Base-by-base conservation (phyloP, 2,888 invertebrate genomes). In the Pollenia angustigena region DNA sequence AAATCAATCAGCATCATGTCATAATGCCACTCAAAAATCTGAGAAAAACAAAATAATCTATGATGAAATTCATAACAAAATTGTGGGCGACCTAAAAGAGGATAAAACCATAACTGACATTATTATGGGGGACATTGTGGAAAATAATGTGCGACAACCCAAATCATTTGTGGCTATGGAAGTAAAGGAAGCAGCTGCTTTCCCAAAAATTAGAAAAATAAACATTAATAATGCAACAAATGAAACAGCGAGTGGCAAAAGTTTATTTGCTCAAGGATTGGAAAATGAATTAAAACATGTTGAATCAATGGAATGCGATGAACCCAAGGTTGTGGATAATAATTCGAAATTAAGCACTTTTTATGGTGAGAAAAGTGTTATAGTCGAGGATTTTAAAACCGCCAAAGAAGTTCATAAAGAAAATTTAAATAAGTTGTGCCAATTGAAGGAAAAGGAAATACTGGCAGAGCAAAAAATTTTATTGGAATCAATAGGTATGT, bases 361-460 rank as follows among this genome's bases (percentile, higher is more conserved):
- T 11, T 88, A 88, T 54, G 90, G 88, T 0, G 72, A 81, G 14
- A 69, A 75, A 62, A 91, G 91, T 79, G 72, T 88, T n/a, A 88
- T 93, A 66, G 94, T 90, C 12, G 87, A 95, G 52, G 93, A 94
- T 44, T 93, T 94, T 1, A 88, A 93, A 66, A 94, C 95, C 75
- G 94, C 95, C 0, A 90, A 91, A 58, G 93, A 94, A 89, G 96
- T 98, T 83, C 97, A 98, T 90, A 92, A 94, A 88, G 96, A 97
- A 93, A 98, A 98, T 93, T 64, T 96, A 0, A 93, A 94, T 88
- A 93, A 95, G 81, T 91, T 98, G 12, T 94, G 94, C 56, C 93
- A 94, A 90, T 96, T 98, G 97, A 94, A 95, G 1, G 94, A 95
- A 88, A 94, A 95, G 75, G 97, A 98, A 90, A 97, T 98, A 89